Conservation (phyloP, 2,888 invertebrate species). For the Latrodectus elegans region DNA sequence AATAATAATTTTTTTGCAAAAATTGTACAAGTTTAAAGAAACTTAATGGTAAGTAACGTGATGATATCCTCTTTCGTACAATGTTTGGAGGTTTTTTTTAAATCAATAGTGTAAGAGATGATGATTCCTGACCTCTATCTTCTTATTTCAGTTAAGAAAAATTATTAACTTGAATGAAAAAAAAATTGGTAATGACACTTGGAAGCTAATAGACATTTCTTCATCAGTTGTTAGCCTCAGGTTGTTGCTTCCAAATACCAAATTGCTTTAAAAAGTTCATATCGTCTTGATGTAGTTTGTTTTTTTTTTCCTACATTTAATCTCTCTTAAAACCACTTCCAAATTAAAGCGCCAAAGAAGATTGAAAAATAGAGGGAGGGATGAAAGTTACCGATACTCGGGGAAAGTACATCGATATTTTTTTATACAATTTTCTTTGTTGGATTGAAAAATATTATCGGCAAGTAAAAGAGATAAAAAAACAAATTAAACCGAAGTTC, state of each 20-base stretch:
- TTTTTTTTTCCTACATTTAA: slow-evolving; percentile 7
- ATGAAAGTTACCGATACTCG: slow-evolving; percentile 1
- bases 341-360: slow-evolving; percentile 27
- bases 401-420: slow-evolving; percentile 9
- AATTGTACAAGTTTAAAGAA: not conserved
- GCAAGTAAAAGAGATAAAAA: slow-evolving; percentile 10
- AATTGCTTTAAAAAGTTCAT: slow-evolving; percentile 46
- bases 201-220: slow-evolving; percentile 20
- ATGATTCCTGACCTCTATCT: not conserved
- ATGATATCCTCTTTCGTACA: not conserved
- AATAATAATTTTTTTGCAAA: not conserved
- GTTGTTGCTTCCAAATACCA: slow-evolving; percentile 11
- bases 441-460: slow-evolving; percentile 5
- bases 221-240: slow-evolving; percentile 33
- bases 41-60: not conserved
- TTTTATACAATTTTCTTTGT: slow-evolving; percentile 31
- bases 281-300: not conserved
- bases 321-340: slow-evolving; percentile 8
- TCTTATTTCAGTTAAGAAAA: slow-evolving; percentile 8
- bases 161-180: slow-evolving; percentile 22
- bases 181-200: slow-evolving; percentile 39
- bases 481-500: slow-evolving; percentile 12
- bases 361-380: slow-evolving; percentile 6
- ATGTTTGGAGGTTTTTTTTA: slow-evolving; percentile 7
- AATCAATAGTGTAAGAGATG: slow-evolving; percentile 26